Evolutionary conservation across 1,140 invertebrate genomes (phyloP), one percentile per base, ranked within the genome.

Genomic region (Cotesia vestalis): DNA sequence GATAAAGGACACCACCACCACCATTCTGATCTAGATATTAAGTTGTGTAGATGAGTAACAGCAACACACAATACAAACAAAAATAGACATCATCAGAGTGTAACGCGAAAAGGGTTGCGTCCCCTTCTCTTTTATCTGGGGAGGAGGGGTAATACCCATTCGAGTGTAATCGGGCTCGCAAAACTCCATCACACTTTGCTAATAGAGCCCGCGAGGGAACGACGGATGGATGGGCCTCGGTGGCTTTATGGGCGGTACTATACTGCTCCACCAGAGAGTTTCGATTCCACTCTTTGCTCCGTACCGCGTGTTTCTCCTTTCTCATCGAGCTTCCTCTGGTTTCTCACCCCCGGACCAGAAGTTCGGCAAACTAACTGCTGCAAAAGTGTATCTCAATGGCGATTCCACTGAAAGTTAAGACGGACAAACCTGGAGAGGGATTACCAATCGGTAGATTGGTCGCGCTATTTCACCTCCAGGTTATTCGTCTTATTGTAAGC

Each of bases 161-260:
- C 83, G 83, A 79, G 84, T 86, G 85, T 87, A 86, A 87, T 87
- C 86, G 86, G 82, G 84, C 86, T 87, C 83, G 83, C 85, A 86
- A 87, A 87, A 86, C 85, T 86, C 84, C 84, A 87, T 87, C 85
- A 86, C 86, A 86, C 84, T 87, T 86, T 86, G 82, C 86, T 87
- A 87, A 87, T 87, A 87, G 86, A 85, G 83, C 81, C 77, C 72
- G 77, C 73, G 77, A 80, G 82, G 78, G 81, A 81, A 68, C 64
- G 59, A 82, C 72, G 79, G 78, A 81, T 81, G 79, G 78, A 82
- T 82, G 77, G 77, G 76, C 75, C 74, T 78, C 76, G 77, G 77
- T 70, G 76, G 77, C 77, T 81, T 76, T 80, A 79, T 79, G 80
- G 78, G 76, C 76, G 78, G 78, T 73, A 71, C 66, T 76, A 27